phyloP scores from a whole-genome alignment of 2,797 vertebrate species.

The Salarias fasciatus region DNA sequence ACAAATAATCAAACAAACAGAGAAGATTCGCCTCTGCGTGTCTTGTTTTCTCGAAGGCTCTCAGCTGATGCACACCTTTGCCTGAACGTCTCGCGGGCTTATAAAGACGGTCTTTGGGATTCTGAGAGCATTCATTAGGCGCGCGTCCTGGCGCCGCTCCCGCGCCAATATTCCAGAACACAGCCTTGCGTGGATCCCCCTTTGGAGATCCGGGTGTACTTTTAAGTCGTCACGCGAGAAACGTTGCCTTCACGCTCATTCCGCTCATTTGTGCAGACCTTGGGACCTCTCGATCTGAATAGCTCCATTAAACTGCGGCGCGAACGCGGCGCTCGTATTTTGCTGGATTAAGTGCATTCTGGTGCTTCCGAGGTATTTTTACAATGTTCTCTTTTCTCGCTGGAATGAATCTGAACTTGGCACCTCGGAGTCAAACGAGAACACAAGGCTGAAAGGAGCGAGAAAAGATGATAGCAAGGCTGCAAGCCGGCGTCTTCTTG shows the following conservation, averaged over 20 bases:
- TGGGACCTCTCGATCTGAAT: conserved; percentile 54
- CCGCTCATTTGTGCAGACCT: conserved; percentile 60
- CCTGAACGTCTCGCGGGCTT: conserved; percentile 22
- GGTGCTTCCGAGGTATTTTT: conserved; percentile 56
- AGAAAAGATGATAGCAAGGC: conserved; percentile 49
- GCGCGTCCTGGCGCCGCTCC: too few species aligned
- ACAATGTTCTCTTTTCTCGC: conserved; percentile 45
- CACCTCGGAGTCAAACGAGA: conserved; percentile 55
- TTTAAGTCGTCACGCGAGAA: conserved; percentile 55
- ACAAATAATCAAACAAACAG: conserved; percentile 16
- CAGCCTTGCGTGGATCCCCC: conserved; percentile 30
- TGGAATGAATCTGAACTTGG: conserved; percentile 61
- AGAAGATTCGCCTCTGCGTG: conserved; percentile 27
- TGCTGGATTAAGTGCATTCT: conserved; percentile 68
- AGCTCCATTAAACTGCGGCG: conserved; percentile 56
- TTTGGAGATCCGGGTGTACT: conserved; percentile 46
- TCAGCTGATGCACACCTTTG: conserved; percentile 29
- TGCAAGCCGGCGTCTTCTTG: conserved; percentile 36
- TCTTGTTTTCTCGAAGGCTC: conserved; percentile 32
- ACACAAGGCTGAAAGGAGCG: conserved; percentile 41
- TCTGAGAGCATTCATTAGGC: conserved; percentile 39
- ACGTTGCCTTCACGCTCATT: conserved; percentile 62
- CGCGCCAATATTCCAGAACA: conserved; percentile 46
- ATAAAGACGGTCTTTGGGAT: conserved; percentile 43
- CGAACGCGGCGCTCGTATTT: conserved; percentile 37